Base-by-base conservation (phyloP, 2,888 invertebrate species). In the Xestia sexstrigata region DNA sequence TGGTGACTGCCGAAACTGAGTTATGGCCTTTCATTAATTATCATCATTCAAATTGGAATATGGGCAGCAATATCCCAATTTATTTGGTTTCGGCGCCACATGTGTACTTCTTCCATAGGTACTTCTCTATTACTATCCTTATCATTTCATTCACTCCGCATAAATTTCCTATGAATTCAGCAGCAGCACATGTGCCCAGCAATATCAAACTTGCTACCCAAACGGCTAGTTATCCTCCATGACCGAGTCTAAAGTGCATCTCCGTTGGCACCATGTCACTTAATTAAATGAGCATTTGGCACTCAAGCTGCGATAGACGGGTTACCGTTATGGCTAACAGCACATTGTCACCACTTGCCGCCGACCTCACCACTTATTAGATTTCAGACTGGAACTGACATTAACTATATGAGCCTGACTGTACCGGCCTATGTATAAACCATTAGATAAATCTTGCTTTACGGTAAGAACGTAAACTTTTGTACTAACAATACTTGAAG, bases 281-380 rank as follows among this genome's bases (percentile, higher is more conserved):
- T 93, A 93, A 93, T 93, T 89, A 91, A 93, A 92, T 91, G 88
- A 90, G 86, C 91, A 91, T 91, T 93, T 92, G 92, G 92, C 91
- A 89, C 89, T 89, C 85, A 86, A 83, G 88, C 84, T 84, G 78
- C 81, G 66, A 83, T 88, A 78, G 80, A 87, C 78, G 74, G 76
- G 74, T 68, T 79, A 85, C 84, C 84, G 85, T 89, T 90, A 90
- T 86, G 76, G 85, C 77, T 87, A 89, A 90, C 88, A 89, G 90
- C 91, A 89, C 91, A 93, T 93, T 92, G 91, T 91, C 90, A 87
- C 91, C 92, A 92, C 90, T 92, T 90, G 93, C 89, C 85, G 83
- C 87, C 88, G 79, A 89, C 90, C 89, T 84, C 89, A 84, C 82
- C 79, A 88, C 90, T 92, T 92, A 92, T 92, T 93, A 92, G 88